phyloP scores from a whole-genome alignment of 2,113 vertebrate species.

The Trinectes maculatus region DNA sequence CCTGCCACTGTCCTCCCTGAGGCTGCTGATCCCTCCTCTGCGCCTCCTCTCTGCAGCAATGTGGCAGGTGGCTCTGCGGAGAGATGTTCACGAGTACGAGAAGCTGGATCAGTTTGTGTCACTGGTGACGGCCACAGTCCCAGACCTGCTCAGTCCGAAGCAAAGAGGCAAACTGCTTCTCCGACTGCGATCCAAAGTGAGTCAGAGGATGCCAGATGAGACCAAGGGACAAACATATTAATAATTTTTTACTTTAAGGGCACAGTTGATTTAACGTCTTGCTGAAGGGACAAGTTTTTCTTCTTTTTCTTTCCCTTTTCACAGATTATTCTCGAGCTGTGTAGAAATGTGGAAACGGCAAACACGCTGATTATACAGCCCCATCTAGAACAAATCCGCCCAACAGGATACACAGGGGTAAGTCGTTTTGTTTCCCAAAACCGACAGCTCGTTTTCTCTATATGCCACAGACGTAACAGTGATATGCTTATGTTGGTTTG shows the following conservation, averaged over 20 bases:
- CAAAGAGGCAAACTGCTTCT: slow-evolving; percentile 80
- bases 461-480: background rate
- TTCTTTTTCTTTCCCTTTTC: too few species aligned
- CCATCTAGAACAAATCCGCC: slow-evolving; percentile 63
- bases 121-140: slow-evolving; percentile 67
- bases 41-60: slow-evolving; percentile 75
- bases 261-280: background rate
- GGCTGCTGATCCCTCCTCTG: slow-evolving; percentile 67
- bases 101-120: slow-evolving; percentile 77
- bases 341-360: slow-evolving; percentile 54
- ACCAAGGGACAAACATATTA: background rate
- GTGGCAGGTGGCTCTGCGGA: slow-evolving; percentile 75
- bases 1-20: slow-evolving; percentile 55
- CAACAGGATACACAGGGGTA: slow-evolving; percentile 56
- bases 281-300: background rate
- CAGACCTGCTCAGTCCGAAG: slow-evolving; percentile 76
- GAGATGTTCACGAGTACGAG: slow-evolving; percentile 68
- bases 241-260: background rate
- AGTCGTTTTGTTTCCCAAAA: background rate
- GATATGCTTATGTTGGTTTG: background rate
- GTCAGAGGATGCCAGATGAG: background rate
- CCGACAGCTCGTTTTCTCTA: background rate
- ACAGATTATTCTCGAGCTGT: slow-evolving; percentile 72
- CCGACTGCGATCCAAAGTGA: slow-evolving; percentile 80
- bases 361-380: slow-evolving; percentile 47